phyloP scores from a whole-genome alignment of 2,888 invertebrate genomes.

The Calliphora vomitoria region DNA sequence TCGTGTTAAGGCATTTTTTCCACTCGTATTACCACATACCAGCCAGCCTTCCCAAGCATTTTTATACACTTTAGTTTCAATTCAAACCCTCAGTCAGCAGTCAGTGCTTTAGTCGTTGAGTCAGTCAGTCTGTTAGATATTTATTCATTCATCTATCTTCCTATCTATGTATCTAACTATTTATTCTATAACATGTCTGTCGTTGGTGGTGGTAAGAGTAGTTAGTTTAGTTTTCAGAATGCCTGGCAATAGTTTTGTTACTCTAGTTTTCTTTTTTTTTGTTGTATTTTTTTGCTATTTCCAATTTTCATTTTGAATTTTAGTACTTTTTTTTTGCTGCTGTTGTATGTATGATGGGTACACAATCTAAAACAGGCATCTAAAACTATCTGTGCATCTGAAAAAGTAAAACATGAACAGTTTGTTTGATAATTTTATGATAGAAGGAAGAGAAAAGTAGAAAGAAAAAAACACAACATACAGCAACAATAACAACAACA shows the following conservation, averaged over 20 bases:
- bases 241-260: constrained; percentile 39
- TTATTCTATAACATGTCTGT: constrained; percentile 61
- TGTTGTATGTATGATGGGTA: background rate
- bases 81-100: background rate
- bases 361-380: constrained; percentile 65
- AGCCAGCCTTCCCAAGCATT: background rate
- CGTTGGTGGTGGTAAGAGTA: constrained; percentile 5
- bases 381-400: constrained; percentile 62
- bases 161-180: constrained; percentile 10
- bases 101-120: constrained; percentile 18
- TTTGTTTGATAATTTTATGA: constrained; percentile 70
- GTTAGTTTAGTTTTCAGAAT: constrained; percentile 17
- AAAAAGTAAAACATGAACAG: constrained; percentile 68
- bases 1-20: constrained; percentile 70
- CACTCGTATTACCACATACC: constrained; percentile 45
- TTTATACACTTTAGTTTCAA: background rate
- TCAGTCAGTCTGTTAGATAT: constrained; percentile 5
- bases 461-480: too few species aligned
- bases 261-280: constrained; percentile 29
- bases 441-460: constrained; percentile 23
- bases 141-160: constrained; percentile 14
- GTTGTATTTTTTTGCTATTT: constrained; percentile 10
- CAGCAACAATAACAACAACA: constrained; percentile 12
- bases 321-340: background rate
- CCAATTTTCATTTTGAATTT: constrained; percentile 54